Evolutionary conservation across 2,113 vertebrate species (phyloP), one percentile per base, ranked within the genome.

Genomic region (Gopherus flavomarginatus): DNA sequence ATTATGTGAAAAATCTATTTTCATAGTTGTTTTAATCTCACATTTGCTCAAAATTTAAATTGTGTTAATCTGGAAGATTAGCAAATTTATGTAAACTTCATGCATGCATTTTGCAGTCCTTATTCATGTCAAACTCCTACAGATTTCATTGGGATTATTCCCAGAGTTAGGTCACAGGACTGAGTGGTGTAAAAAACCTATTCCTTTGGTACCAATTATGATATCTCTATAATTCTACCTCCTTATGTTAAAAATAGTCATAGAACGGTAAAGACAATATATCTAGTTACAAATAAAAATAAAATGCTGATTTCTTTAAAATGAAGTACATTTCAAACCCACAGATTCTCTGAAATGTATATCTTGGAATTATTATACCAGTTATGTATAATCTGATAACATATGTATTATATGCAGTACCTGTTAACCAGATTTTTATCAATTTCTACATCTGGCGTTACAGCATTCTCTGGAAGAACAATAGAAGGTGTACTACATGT

Each of bases 391-490:
- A 69, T 52, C 53, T 49, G 49, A 1, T 54, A 89, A 82, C 35
- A 82, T 38, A 29, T 65, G 86, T 93, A 85, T 79, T 59, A 29
- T 75, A 62, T 65, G 54, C 8, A 81, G 54, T 98, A 98, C 98
- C 98, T 98, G 97, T 97, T 97, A 88, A 96, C 79, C 83, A 98
- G 95, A 62, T 97, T 98, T 97, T 90, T 97, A 90, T 97, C 97
- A 17, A 97, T 96, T 62, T 99, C 98, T 97, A 96, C 98, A 62
- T 98, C 98, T 75, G 97, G 50, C 1, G 91, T 79, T 79, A 95
- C 88, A 87, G 97, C 97, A 97, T 99, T 98, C 96, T 98, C 98
- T 59, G 99, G 99, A 94, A 99, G 98, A 93, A 99, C 94, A 62
- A 99, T 99, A 56, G 99, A 98, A 85, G 99, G 99, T 75, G 98